Conservation (phyloP, 2,888 invertebrate species). For the Aporophyla nigra region DNA sequence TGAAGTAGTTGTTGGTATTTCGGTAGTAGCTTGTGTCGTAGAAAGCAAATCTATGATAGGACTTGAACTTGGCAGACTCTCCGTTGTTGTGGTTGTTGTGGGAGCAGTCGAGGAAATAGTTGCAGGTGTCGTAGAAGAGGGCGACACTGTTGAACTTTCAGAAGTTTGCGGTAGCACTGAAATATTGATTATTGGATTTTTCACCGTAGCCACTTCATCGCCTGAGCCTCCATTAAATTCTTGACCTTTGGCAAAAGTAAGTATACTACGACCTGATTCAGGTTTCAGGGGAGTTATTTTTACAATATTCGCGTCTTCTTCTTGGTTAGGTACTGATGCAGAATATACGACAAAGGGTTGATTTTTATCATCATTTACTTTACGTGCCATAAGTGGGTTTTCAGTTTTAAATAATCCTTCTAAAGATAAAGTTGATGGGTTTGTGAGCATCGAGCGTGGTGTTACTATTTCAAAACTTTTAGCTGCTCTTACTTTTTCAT, state of each 20-base stretch:
- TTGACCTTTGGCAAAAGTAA: constrained; percentile 85
- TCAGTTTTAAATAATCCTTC: constrained; percentile 93
- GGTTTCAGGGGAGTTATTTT: constrained; percentile 81
- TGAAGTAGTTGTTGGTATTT: constrained; percentile 50
- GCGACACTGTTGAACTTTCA: constrained; percentile 63
- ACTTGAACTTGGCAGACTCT: constrained; percentile 64
- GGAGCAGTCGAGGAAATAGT: constrained; percentile 61
- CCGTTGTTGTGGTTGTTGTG: constrained; percentile 63
- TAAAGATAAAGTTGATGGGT: constrained; percentile 93
- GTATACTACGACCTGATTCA: constrained; percentile 80
- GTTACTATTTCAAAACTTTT: constrained; percentile 84
- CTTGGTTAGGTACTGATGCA: constrained; percentile 79
- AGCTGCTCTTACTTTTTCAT: constrained; percentile 78
- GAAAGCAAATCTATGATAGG: constrained; percentile 71
- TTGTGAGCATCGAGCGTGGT: constrained; percentile 82
- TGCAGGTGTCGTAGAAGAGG: constrained; percentile 63
- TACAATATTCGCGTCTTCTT: constrained; percentile 80
- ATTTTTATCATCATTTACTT: constrained; percentile 74
- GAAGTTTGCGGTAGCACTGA: constrained; percentile 71
- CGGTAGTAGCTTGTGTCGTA: constrained; percentile 64
- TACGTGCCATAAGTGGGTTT: constrained; percentile 80
- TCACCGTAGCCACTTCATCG: constrained; percentile 73
- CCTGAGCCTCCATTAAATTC: constrained; percentile 81
- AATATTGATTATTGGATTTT: constrained; percentile 77
- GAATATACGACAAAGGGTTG: constrained; percentile 89